Evolutionary conservation across 1,140 invertebrate genomes (phyloP), one percentile per base, ranked within the genome.

Genomic region (Anastrepha obliqua): DNA sequence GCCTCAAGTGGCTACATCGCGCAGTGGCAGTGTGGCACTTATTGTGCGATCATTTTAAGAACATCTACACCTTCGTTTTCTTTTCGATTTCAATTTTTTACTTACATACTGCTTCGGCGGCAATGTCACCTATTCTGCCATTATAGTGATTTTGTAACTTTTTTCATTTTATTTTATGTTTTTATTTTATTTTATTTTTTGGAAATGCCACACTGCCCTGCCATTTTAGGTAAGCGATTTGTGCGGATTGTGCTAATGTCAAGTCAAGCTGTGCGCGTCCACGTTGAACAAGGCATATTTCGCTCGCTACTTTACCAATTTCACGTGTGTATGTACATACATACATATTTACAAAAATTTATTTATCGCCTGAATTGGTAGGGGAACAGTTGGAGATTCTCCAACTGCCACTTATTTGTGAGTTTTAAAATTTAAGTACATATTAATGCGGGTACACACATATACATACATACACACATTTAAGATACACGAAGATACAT

Each of bases 351-450:
- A 92, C 92, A 92, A 90, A 92, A 91, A 91, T 92, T 92, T 92
- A 92, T 92, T 92, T 92, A 92, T 92, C 91, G 92, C 91, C 91
- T 90, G 90, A 90, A 91, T 91, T 92, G 91, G 91, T 92, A 90
- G 91, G 89, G 9, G 91, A 92, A 91, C 91, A 91, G 91, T 92
- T 91, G 91, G 91, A 92, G 91, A 92, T 91, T 91, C 42, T 44
- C 39, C 67, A 74, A 74, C 67, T 74, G 67, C 67, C 67, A 74
- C 67, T 74, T 74, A 74, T 47, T 92, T 91, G 60, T 44, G 67
- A 85, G 51, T 60, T 85, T 58, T 58, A 29, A 55, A 74, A 17
- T 74, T 7, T 74, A 86, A 64, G 9, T 64, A 86, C 58, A 64
- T 47, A 86, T 60, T 64, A 60, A 86, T 58, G 47, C 15, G 86